Conservation (phyloP, 1,140 invertebrate genomes). For the Drosophila novamexicana region DNA sequence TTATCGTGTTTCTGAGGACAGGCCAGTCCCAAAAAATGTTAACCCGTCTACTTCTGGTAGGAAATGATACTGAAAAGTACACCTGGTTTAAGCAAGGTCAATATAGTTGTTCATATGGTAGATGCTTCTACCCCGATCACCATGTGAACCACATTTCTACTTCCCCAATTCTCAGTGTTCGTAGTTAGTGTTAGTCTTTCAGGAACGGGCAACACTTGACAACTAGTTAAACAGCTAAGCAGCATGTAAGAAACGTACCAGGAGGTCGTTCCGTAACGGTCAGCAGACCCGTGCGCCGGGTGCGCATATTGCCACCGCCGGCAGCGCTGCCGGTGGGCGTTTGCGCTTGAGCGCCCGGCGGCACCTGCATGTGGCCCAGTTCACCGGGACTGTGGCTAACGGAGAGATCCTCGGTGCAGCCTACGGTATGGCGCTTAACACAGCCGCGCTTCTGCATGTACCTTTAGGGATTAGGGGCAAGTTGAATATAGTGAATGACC, state of each 20-base stretch:
- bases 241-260: slow-evolving; percentile 86
- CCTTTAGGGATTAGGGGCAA: slow-evolving; percentile 82
- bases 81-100: no score
- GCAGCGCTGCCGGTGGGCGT: slow-evolving; percentile 38
- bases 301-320: slow-evolving; percentile 86
- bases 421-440: slow-evolving; percentile 87
- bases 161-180: no score
- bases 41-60: no score
- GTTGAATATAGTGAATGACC: neutral
- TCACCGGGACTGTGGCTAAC: slow-evolving; percentile 84
- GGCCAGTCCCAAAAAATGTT: no score
- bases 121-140: no score
- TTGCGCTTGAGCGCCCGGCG: slow-evolving; percentile 56
- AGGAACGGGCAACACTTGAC: no score
- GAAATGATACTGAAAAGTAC: no score
- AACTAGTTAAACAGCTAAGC: no score
- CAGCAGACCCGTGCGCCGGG: slow-evolving; percentile 90
- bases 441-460: slow-evolving; percentile 90
- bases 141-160: no score
- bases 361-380: slow-evolving; percentile 72
- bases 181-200: neutral
- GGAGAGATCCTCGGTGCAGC: slow-evolving; percentile 82
- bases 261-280: slow-evolving; percentile 94
- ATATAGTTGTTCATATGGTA: no score
- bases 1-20: no score